A percentile compares a stretch with the other conserved stretches of the same genome.
Conservation (phyloP, 2,113 vertebrate species). For the Gopherus flavomarginatus region DNA sequence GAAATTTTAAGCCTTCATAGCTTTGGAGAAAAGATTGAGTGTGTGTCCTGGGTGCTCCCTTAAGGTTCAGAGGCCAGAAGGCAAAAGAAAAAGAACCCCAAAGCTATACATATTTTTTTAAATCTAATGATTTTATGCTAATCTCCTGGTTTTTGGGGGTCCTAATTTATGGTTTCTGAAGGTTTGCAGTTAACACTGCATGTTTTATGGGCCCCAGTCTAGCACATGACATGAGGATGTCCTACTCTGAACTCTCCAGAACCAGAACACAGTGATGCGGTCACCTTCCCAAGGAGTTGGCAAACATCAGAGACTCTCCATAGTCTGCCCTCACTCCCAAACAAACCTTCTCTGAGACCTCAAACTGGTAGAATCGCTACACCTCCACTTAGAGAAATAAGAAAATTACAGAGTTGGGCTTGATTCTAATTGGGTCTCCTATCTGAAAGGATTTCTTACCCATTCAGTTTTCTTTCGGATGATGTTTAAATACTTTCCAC, state of each 20-base stretch:
- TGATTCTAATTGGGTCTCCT: not conserved
- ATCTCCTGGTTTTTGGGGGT: not conserved
- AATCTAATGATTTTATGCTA: not conserved
- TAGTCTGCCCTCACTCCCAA: not conserved
- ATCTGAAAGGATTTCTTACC: not conserved
- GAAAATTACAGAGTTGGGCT: not conserved
- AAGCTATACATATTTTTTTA: not conserved
- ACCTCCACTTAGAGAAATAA: not conserved
- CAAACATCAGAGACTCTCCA: slow-evolving; percentile 12
- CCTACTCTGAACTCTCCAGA: not conserved
- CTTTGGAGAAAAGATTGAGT: not conserved
- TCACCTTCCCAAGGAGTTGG: not conserved
- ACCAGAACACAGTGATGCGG: not conserved
- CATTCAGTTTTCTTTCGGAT: accelerated
- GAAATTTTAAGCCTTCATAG: not conserved
- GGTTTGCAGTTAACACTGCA: not conserved
- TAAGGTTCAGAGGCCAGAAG: not conserved
- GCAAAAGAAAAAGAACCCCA: not conserved
- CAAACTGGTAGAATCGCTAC: not conserved
- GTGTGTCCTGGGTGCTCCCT: not conserved
- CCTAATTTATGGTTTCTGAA: not conserved
- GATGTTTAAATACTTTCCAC: not conserved
- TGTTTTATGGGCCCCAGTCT: not conserved
- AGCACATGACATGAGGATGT: not conserved
- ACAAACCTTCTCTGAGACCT: slow-evolving; percentile 12